Conservation (phyloP, 1,140 invertebrate genomes). For the Metaphire vulgaris region DNA sequence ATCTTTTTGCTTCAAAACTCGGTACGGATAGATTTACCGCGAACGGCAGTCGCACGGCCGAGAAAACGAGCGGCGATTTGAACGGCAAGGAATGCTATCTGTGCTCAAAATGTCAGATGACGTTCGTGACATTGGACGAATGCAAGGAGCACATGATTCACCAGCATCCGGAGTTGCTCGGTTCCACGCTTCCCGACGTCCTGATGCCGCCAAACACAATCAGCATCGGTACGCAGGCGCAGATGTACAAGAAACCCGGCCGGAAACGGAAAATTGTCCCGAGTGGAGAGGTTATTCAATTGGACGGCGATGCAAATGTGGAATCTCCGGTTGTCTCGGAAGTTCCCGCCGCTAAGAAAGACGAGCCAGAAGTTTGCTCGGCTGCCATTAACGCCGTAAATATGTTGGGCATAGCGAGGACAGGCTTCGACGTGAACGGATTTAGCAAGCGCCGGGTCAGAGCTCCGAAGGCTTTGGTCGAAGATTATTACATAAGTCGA, state of each 20-base stretch:
- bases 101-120: slow-evolving; percentile 47
- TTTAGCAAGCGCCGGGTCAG: slow-evolving; percentile 34
- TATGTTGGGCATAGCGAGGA: background rate
- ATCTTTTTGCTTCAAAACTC: too few species aligned
- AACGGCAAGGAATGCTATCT: slow-evolving; percentile 42
- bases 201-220: slow-evolving; percentile 28
- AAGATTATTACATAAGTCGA: slow-evolving; percentile 42
- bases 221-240: slow-evolving; percentile 38
- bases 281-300: background rate
- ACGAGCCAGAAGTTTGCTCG: background rate
- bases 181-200: slow-evolving; percentile 9
- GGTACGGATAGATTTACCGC: too few species aligned
- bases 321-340: background rate
- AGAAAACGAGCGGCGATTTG: slow-evolving; percentile 4
- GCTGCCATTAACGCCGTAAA: background rate
- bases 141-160: slow-evolving; percentile 47
- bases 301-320: background rate
- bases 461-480: slow-evolving; percentile 42
- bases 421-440: slow-evolving; percentile 31
- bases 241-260: slow-evolving; percentile 34
- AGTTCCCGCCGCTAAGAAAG: background rate
- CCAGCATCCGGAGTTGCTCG: slow-evolving; percentile 34
- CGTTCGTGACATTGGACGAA: slow-evolving; percentile 45
- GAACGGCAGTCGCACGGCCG: too few species aligned
- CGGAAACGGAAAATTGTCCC: slow-evolving; percentile 35